Percentiles rank a stretch among this genome's conserved stretches.
Conservation (phyloP, 2,888 invertebrate genomes). For the Agapetus fuscipes region DNA sequence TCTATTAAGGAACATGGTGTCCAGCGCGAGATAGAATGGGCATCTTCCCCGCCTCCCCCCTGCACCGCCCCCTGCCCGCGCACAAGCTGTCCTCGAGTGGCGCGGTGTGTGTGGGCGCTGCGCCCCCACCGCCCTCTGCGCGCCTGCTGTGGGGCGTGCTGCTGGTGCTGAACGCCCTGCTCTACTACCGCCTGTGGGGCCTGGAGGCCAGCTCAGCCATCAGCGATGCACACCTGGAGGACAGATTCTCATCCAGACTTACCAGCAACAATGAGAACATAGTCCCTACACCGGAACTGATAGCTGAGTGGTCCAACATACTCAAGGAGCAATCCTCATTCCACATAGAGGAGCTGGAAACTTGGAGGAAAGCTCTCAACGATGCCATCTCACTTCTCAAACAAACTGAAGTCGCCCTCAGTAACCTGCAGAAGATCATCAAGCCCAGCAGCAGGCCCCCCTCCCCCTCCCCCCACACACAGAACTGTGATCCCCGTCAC, state of each 20-base stretch:
- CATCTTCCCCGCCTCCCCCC: constrained; percentile 3
- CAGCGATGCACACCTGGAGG: too few relatives aligned
- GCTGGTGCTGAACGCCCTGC: constrained; percentile 56
- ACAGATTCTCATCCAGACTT: constrained; percentile 7
- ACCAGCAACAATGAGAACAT: constrained; percentile 12
- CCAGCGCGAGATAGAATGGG: constrained; percentile 3
- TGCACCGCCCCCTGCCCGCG: constrained; percentile 2
- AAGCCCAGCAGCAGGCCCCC: constrained; percentile 37
- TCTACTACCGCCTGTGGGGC: constrained; percentile 77
- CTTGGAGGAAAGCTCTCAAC: constrained; percentile 71
- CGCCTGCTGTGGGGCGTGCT: constrained; percentile 37
- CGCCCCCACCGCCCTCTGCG: constrained; percentile 6
- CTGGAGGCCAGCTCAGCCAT: too few relatives aligned
- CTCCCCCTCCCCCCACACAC: constrained; percentile 22
- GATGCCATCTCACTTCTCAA: constrained; percentile 60
- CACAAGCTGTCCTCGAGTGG: not conserved
- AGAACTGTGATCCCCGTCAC: constrained; percentile 29
- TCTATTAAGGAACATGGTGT: too few relatives aligned
- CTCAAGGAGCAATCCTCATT: constrained; percentile 71
- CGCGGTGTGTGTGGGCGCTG: constrained; percentile 19
- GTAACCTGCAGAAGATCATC: constrained; percentile 56
- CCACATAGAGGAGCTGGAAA: constrained; percentile 70
- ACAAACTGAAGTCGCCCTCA: constrained; percentile 71
- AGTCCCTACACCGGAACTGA: constrained; percentile 52
- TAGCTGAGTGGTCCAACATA: constrained; percentile 73